Base-by-base conservation (phyloP, 2,797 vertebrate genomes). In the Leptodactylus fallax region DNA sequence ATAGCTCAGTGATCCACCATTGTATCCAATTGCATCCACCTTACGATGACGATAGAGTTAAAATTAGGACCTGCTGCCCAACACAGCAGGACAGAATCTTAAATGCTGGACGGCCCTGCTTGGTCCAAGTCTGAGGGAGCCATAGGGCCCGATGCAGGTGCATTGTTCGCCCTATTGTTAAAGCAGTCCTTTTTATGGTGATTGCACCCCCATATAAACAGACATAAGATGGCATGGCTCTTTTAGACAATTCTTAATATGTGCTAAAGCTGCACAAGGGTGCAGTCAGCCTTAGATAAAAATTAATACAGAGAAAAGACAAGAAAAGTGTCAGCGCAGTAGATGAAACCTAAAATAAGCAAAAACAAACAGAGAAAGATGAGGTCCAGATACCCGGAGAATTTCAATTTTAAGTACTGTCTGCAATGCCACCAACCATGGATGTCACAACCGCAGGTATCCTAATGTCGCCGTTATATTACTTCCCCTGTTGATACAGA, bases 401-500 rank as follows among this genome's bases (percentile, higher is more conserved):
- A 81, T 87, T 87, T 69, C 61, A 69, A 84, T 88, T 88, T 84
- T 60, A 71, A 60, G 21, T 79, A 80, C 82, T 55, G 63, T 85
- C 65, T 88, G 69, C 69, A 85, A 81, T 85, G 55, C 65, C 82
- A 80, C 87, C 86, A 76, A 47, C 69, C 55, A 60, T 53, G 11
- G 56, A 58, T 79, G 77, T 80, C 77, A 56, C 83, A 79, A 51
- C 67, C 79, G 72, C 71, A 85, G 69, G 78, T 85, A 47, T 77
- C 58, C 45, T 85, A 89, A 81, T 81, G 80, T 85, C 87, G 83
- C 47, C 56, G 71, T 79, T 76, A 71, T 81, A 81, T 85, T 77
- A 47, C 83, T 77, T 81, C 47, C 74, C 83, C 87, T 76, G 83
- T 89, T 81, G 87, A 89, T 89, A 85, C 49, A 76, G 83, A 89